Evolutionary conservation across 2,888 invertebrate genomes (phyloP), one percentile per base, ranked within the genome.

Genomic region (Ormyrus rosae): DNA sequence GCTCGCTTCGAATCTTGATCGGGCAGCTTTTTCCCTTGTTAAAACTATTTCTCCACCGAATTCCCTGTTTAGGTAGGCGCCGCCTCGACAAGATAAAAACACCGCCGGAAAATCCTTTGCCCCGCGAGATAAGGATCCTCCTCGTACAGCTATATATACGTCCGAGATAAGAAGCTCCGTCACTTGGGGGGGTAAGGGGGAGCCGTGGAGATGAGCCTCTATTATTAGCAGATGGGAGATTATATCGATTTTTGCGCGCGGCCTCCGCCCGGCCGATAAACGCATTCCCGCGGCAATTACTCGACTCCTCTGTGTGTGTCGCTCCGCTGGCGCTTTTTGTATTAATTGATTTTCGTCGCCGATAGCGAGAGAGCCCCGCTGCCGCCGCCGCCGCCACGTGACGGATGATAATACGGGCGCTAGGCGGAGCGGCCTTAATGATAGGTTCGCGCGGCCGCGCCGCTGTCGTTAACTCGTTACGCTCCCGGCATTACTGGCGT

Each of bases 221-320:
- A 87, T 90, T 90, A 89, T 89, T 89, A 90, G 89, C 88, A 88
- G 89, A 89, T 88, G 88, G 87, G 86, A 88, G 88, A 89, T 89
- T 89, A 87, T 87, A 89, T 89, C 89, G 90, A 89, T 89, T 89
- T 89, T 87, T 89, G 86, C 84, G 82, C 81, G 13, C 77, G 81
- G 80, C 83, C 81, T 78, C 51, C 79, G 83, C 81, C 65, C 34
- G 34, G 34, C 84, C 88, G 87, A 86, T 88, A 86, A 89, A 87
- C 88, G 88, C 88, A 87, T 86, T 87, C 86, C 87, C 86, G 88
- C 87, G 86, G 86, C 88, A 90, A 90, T 90, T 89, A 89, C 87
- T 85, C 83, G 82, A 84, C 87, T 79, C 71, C 85, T 46, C 55
- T 48, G 19, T 6, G 34, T 34, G 34, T 34, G 34, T n/a, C 9